Evolutionary conservation across 1,140 invertebrate species (phyloP), one percentile per base, ranked within the genome.

Genomic region (Periplaneta americana): DNA sequence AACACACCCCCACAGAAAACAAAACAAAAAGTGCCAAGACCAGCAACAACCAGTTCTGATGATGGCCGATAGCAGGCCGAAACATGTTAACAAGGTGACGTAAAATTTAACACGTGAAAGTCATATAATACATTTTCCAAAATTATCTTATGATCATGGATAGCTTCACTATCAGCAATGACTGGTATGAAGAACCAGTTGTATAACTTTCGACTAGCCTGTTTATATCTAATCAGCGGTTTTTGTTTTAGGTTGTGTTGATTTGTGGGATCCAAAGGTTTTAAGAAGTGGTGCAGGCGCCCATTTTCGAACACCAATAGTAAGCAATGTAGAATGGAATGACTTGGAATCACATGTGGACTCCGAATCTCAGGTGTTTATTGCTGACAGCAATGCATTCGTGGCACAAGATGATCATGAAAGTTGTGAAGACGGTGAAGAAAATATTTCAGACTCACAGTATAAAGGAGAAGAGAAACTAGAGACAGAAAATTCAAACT

Each of bases 211-310:
- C n/a, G n/a, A n/a, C n/a, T n/a, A n/a, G n/a, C n/a, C n/a, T n/a
- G n/a, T n/a, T n/a, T n/a, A n/a, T n/a, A n/a, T n/a, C n/a, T n/a
- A n/a, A n/a, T n/a, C n/a, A n/a, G n/a, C n/a, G n/a, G 74, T 75
- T 1, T 75, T 75, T n/a, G 13, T 88, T 90, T 75, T 84, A 96
- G 95, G 96, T 74, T 98, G 96, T 89, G 94, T 94, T 32, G 95
- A 98, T 89, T 86, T 95, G 10, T 98, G 96, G 96, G 94, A 97
- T 82, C 87, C 92, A 1, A 98, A 98, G 91, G 96, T 98, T 5
- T 86, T 98, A 18, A 89, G 96, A 86, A 92, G 93, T 84, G 95
- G 92, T 22, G 91, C 92, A 82, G 97, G 97, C 18, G 93, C 94
- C 32, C 96, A 98, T 87, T 98, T 98, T 86, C 91, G 93, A 48